These are phyloP conservation scores for Triplophysa yarkandensis DNA, from an alignment of 2,797 vertebrate genomes.

Conservation along the genomic window DNA sequence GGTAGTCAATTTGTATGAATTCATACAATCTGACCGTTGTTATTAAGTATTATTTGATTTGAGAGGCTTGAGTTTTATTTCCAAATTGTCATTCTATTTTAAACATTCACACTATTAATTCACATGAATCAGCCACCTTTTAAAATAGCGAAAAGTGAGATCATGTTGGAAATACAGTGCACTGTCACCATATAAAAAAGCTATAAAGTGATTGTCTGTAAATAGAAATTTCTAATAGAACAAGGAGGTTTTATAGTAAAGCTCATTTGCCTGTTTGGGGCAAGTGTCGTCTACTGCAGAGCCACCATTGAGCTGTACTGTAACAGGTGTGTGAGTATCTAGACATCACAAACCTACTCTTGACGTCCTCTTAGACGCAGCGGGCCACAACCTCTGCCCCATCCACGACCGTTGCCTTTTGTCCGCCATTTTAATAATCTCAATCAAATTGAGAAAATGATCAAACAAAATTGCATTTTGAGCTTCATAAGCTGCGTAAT, in stretches of 20 bases:
- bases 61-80: too few relatives aligned
- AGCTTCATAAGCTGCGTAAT: conserved; percentile 99
- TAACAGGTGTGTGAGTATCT: conserved; percentile 64
- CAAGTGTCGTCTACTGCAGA: conserved; percentile 35
- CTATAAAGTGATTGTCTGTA: not conserved
- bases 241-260: not conserved
- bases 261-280: conserved; percentile 31
- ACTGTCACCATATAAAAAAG: not conserved
- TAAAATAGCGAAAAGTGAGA: too few relatives aligned
- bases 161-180: too few relatives aligned
- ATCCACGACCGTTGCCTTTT: conserved; percentile 75
- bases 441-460: conserved; percentile 98
- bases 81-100: too few relatives aligned
- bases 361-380: conserved; percentile 82
- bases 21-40: too few relatives aligned
- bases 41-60: too few relatives aligned
- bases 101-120: too few relatives aligned
- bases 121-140: too few relatives aligned
- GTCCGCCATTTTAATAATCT: conserved; percentile 94
- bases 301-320: conserved; percentile 43
- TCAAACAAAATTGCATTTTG: conserved; percentile 95
- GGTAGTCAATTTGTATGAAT: too few relatives aligned
- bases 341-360: conserved; percentile 80
- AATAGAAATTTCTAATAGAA: conserved; percentile 4
- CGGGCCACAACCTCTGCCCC: conserved; percentile 84